These are phyloP conservation scores for Tipula confusa DNA, from an alignment of 2,888 invertebrate genomes.

Conservation along the genomic window DNA sequence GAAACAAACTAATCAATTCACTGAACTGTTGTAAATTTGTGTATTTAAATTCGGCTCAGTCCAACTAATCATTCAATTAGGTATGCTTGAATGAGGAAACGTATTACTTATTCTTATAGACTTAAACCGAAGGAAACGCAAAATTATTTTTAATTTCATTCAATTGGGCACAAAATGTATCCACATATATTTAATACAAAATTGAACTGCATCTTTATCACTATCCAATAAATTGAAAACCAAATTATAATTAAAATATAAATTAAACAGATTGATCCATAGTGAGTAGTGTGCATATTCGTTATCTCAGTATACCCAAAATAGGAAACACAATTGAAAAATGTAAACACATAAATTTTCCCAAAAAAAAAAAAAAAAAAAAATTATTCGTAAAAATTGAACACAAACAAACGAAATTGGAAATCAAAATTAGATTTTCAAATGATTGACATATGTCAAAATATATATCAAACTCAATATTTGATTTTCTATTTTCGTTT, in stretches of 20 bases:
- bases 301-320: not conserved
- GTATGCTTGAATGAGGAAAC: no score
- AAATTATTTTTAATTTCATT: no score
- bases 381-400: not conserved
- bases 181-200: no score
- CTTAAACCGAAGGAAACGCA: no score
- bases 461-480: conserved; percentile 20
- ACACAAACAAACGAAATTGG: not conserved
- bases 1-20: no score
- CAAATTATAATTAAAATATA: not conserved
- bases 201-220: no score
- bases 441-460: conserved; percentile 20
- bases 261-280: not conserved
- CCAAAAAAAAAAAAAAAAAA: not conserved
- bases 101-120: no score
- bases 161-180: no score
- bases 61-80: no score
- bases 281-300: not conserved
- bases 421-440: conserved; percentile 20
- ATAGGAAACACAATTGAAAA: not conserved
- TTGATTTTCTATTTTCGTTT: conserved; percentile 4
- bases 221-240: no score
- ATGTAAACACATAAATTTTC: not conserved
- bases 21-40: no score
- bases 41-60: no score